Base-by-base conservation (phyloP, 2,797 vertebrate species). In the Xyrichtys novacula region DNA sequence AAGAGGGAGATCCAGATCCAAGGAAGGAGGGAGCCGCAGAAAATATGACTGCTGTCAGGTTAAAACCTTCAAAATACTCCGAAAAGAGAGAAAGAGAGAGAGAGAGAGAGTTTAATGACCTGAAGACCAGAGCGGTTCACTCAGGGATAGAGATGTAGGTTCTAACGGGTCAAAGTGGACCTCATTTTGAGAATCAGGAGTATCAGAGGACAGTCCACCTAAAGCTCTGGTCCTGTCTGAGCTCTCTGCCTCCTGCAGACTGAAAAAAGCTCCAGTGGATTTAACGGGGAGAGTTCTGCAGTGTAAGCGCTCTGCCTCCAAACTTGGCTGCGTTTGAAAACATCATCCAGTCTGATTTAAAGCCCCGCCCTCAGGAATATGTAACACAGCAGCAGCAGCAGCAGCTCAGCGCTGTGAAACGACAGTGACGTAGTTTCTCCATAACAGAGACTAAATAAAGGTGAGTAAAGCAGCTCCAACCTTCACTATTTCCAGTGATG, bases 401-500 rank as follows among this genome's bases (percentile, higher is more conserved):
- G 7, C 19, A 19, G 12, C 20, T 32, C 49, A 38, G 23, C 55
- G 1, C 6, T 14, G 28, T 11, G 5, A 29, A n/a, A 19, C 47
- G 22, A 43, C 47, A 19, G 8, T 72, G 74, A 74, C 68, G 22
- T 14, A 12, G 16, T 74, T 76, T 73, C 78, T 82, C 76, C 76
- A 55, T 65, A 71, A 57, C 66, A 4, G 11, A 29, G 70, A 74
- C 66, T 23, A 60, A 73, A 69, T 26, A 55, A 83, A 87, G 82
- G 82, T 81, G 65, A 77, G 59, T 56, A 50, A 57, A 66, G n/a
- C n/a, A 9, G n/a, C 59, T 78, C 64, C 49, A 0, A 46, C 28
- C 32, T 61, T 71, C 53, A 70, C 58, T 47, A 79, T 93, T 95
- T 94, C 89, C 60, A 67, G 89, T 93, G 93, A 96, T 92, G 92